Evolutionary conservation across 2,797 vertebrate species (phyloP), one percentile per base, ranked within the genome.

Genomic region (Lerista edwardsae): DNA sequence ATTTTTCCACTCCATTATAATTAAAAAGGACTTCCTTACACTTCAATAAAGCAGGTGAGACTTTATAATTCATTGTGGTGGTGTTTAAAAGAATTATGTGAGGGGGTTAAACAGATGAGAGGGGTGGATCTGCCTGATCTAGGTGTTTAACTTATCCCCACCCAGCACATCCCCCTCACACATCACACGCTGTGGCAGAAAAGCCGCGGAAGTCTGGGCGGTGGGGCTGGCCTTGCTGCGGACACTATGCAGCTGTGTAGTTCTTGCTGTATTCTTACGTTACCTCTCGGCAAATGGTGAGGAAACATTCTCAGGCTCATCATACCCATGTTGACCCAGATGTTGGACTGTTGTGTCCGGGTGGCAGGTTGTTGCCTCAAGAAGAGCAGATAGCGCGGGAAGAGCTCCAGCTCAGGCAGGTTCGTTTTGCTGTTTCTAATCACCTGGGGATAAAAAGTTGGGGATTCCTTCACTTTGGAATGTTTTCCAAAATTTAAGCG

Each of bases 241-340:
- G 84, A 89, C 94, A 93, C 93, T 91, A 64, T 27, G 47, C 76
- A 69, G 90, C 85, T 3, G 86, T 84, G 36, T 71, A 41, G 84
- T 96, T 99, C 98, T 99, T 99, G 98, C 98, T 99, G 98, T 98
- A 97, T 96, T 98, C 98, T 99, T 98, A 98, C 97, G 76, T 99
- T 99, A 99, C 98, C 98, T 99, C 98, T 96, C 92, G 97, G 97
- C 91, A 99, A 97, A 96, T 98, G 97, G 87, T 96, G 97, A 95
- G 98, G 98, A 96, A 98, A 98, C 98, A 98, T 98, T 98, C 98
- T 97, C 97, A 98, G 98, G 97, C 97, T 98, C 97, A 97, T 98
- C 98, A 99, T 99, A 99, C 98, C 98, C 98, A 99, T 99, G 97
- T 99, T 99, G 96, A 99, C 98, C 98, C 98, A 99, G 96, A 99